Evolutionary conservation across 2,113 vertebrate genomes (phyloP), one percentile per base, ranked within the genome.

Genomic region (Poicephalus gulielmi): DNA sequence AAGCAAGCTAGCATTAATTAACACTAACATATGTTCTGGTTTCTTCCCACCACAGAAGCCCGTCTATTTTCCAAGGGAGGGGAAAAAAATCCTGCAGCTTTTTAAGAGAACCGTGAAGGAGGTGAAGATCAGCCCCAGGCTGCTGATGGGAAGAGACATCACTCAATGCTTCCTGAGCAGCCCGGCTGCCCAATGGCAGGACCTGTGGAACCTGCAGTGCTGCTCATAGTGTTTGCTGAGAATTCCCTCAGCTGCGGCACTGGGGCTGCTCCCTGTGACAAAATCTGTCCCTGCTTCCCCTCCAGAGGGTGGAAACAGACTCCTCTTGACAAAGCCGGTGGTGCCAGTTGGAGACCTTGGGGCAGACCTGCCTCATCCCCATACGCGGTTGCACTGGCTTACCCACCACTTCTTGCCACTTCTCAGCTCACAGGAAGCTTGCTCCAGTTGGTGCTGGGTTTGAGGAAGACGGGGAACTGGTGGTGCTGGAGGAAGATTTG

Each of bases 371-470:
- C 41, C 11, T 55, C 44, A 12, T 5, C 41, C 33, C 33, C 57
- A 35, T 59, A 33, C 1, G 20, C 6, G 6, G 46, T n/a, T 28
- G 31, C 0, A 0, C 14, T n/a, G 57, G 24, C 62, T 69, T 6
- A 1, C 10, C 20, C 28, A 3, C 22, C 1, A 4, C 57, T 68
- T 46, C 47, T 69, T 13, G 5, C 2, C 25, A 12, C 33, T 17
- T 50, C 60, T 52, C 69, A n/a, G 86, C 39, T 64, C 47, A 13
- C 41, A 53, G 68, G 50, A 47, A 63, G 50, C 52, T 76, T 0
- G 0, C 55, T 77, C 24, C 4, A 3, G 14, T 55, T n/a, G 17
- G 10, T 2, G 4, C 49, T 66, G 50, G 27, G 27, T 74, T 46
- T 59, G 37, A 64, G 80, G 63, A 85, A 43, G 70, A 22, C 0